phyloP scores from a whole-genome alignment of 2,888 invertebrate species.

The Agriopis marginaria region DNA sequence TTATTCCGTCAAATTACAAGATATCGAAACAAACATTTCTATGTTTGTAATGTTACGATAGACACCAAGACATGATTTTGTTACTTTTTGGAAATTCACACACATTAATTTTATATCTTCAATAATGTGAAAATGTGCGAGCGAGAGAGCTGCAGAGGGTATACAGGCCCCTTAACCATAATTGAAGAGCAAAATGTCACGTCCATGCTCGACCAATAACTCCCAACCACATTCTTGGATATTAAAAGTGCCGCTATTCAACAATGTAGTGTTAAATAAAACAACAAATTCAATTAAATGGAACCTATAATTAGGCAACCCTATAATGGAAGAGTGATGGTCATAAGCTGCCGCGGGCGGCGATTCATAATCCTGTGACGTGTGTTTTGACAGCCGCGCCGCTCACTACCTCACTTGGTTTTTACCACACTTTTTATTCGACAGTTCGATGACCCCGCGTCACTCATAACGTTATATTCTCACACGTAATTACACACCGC shows the following conservation, averaged over 20 bases:
- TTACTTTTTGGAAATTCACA: too few relatives aligned
- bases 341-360: constrained; percentile 66
- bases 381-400: constrained; percentile 77
- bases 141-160: too few relatives aligned
- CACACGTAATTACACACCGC: constrained; percentile 79
- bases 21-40: too few relatives aligned
- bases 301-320: constrained; percentile 48
- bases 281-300: constrained; percentile 26
- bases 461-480: constrained; percentile 71
- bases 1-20: too few relatives aligned
- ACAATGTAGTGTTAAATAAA: constrained; percentile 27
- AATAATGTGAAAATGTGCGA: too few relatives aligned
- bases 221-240: constrained; percentile 13
- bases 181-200: constrained; percentile 22
- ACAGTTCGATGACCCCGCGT: constrained; percentile 69
- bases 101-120: too few relatives aligned
- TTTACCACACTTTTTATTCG: constrained; percentile 63
- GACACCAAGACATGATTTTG: too few relatives aligned
- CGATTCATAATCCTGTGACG: constrained; percentile 83
- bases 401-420: constrained; percentile 58
- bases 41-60: too few relatives aligned
- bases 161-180: too few relatives aligned
- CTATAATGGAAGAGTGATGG: constrained; percentile 40
- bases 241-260: constrained; percentile 24
- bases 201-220: constrained; percentile 14